phyloP scores from a whole-genome alignment of 2,797 vertebrate genomes.

The Oryzias sinensis region DNA sequence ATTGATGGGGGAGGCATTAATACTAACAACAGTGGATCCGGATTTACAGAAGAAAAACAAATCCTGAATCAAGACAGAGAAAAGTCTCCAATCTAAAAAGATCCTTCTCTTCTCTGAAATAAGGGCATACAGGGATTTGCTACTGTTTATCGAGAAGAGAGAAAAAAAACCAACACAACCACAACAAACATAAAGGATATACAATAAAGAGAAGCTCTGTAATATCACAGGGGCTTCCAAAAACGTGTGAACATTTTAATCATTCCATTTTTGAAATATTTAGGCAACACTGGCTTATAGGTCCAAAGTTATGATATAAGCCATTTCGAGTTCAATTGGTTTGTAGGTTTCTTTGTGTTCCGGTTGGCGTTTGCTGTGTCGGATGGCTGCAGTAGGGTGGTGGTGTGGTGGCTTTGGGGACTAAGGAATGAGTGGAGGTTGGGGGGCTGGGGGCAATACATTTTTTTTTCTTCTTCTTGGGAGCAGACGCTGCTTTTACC shows the following conservation, averaged over 20 bases:
- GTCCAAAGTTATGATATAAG: constrained; percentile 99
- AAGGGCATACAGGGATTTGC: constrained; percentile 83
- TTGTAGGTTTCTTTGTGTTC: constrained; percentile 76
- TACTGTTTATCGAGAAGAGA: constrained; percentile 85
- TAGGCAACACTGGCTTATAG: constrained; percentile 99
- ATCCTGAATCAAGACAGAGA: constrained; percentile 99
- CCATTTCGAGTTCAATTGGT: constrained; percentile 96
- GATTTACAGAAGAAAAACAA: constrained; percentile 91
- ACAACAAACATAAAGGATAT: constrained; percentile 81
- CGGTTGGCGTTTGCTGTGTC: constrained; percentile 77
- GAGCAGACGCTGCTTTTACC: constrained; percentile 66
- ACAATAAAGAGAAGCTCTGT: constrained; percentile 86
- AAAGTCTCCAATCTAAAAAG: constrained; percentile 94
- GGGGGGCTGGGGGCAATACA: constrained; percentile 49
- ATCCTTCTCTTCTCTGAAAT: constrained; percentile 99
- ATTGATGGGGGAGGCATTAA: constrained; percentile 87
- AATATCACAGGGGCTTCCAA: constrained; percentile 92
- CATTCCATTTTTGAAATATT: constrained; percentile 97
- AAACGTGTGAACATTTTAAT: constrained; percentile 84
- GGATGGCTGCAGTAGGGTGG: constrained; percentile 79
- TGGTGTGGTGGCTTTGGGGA: constrained; percentile 65
- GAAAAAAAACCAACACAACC: constrained; percentile 76
- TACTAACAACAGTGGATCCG: constrained; percentile 98
- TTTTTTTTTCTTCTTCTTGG: constrained; percentile 22
- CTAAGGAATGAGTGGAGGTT: constrained; percentile 62